These are phyloP conservation scores for Poeciliopsis infans DNA, from an alignment of 2,797 vertebrate genomes.

Conservation along the genomic window DNA sequence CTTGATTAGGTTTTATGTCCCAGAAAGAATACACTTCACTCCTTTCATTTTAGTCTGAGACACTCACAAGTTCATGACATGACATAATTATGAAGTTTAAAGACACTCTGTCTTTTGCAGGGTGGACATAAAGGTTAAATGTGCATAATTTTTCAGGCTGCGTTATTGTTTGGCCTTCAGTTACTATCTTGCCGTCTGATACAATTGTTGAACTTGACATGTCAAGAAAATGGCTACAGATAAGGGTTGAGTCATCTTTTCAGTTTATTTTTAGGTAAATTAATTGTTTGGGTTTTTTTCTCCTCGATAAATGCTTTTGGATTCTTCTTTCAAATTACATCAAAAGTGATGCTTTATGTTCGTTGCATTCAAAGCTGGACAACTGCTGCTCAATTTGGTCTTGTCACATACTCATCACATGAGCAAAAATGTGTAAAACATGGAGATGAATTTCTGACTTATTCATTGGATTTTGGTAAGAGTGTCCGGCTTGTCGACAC, in stretches of 20 bases:
- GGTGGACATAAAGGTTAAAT: conserved; percentile 61
- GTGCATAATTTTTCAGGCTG: conserved; percentile 56
- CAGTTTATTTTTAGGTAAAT: conserved; percentile 8
- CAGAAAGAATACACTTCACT: conserved; percentile 5
- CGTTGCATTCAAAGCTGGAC: background rate
- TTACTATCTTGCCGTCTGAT: conserved; percentile 50
- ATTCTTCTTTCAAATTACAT: background rate
- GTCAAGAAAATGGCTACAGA: conserved; percentile 50
- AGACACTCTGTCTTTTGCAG: conserved; percentile 31
- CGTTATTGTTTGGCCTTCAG: conserved; percentile 62
- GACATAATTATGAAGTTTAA: conserved; percentile 19
- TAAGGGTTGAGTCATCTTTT: conserved; percentile 40
- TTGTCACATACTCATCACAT: background rate
- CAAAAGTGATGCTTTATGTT: background rate
- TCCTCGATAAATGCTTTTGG: background rate
- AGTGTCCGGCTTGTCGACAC: background rate
- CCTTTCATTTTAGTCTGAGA: background rate
- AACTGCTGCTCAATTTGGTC: background rate
- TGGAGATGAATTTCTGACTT: background rate
- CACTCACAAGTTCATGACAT: conserved; percentile 19
- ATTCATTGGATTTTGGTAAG: background rate
- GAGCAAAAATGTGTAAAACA: background rate
- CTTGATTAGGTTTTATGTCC: background rate
- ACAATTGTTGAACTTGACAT: conserved; percentile 70
- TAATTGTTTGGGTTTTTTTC: background rate